These are phyloP conservation scores for Siniperca scherzeri DNA, from an alignment of 2,797 vertebrate genomes.

Conservation along the genomic window DNA sequence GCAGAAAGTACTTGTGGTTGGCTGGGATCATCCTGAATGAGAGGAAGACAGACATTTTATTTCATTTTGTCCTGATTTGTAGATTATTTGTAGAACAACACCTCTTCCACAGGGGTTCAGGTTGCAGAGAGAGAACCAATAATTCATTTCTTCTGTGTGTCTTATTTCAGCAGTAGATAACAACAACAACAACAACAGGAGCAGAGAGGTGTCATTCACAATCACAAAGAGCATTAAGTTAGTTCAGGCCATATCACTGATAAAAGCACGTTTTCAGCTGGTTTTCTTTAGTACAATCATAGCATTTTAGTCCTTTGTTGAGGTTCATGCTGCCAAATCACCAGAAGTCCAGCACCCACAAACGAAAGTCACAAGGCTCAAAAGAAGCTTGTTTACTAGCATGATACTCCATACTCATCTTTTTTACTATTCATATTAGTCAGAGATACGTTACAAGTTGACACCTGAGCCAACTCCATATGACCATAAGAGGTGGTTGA, in stretches of 20 bases:
- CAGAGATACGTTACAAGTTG: background rate
- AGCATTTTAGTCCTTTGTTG: background rate
- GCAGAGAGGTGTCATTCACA: background rate
- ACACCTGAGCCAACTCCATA: background rate
- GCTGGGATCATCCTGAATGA: slow-evolving; percentile 91
- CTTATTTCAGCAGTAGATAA: background rate
- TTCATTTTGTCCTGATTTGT: too few species aligned
- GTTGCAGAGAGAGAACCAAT: background rate
- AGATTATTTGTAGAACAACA: background rate
- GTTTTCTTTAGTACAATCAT: background rate
- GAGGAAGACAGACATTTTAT: background rate
- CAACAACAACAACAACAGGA: too few species aligned
- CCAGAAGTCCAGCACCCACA: background rate
- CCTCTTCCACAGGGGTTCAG: background rate
- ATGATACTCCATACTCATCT: too few species aligned
- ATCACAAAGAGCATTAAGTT: background rate
- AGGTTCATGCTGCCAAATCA: background rate
- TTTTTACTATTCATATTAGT: background rate
- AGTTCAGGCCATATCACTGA: too few species aligned
- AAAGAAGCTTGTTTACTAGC: background rate
- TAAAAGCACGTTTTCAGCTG: background rate
- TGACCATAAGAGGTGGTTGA: too few species aligned
- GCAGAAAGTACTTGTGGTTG: slow-evolving; percentile 89
- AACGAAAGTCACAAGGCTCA: background rate
- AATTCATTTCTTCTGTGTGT: background rate